These are phyloP conservation scores for Auanema freiburgensis DNA, from an alignment of 2,888 invertebrate species.

Conservation along the genomic window DNA sequence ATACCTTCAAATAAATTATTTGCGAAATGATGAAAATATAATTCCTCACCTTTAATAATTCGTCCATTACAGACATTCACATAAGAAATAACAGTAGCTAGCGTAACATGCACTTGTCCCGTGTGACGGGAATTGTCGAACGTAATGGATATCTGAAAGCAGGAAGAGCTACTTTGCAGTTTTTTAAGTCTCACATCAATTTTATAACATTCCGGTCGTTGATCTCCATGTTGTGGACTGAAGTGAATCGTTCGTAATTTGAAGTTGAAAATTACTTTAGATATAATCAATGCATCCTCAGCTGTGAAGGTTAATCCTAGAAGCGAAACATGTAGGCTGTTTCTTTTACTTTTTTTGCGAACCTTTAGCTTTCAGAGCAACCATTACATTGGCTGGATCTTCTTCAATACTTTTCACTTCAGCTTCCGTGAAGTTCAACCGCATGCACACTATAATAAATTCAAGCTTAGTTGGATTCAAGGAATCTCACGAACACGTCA, in stretches of 20 bases:
- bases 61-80: slow-evolving; percentile 62
- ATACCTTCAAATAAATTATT: slow-evolving; percentile 38
- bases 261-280: slow-evolving; percentile 55
- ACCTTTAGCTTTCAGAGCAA: slow-evolving; percentile 12
- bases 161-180: background rate
- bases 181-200: slow-evolving; percentile 40
- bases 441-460: slow-evolving; percentile 45
- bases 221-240: slow-evolving; percentile 52
- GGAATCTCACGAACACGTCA: slow-evolving; percentile 27
- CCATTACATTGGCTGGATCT: background rate
- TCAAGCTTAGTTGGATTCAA: background rate
- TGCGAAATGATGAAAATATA: background rate
- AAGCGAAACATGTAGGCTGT: background rate
- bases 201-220: slow-evolving; percentile 61
- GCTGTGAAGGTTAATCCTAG: slow-evolving; percentile 54
- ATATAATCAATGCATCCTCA: slow-evolving; percentile 60
- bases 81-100: slow-evolving; percentile 59
- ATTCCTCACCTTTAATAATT: slow-evolving; percentile 55
- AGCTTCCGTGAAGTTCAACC: slow-evolving; percentile 49
- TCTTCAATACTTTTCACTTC: slow-evolving; percentile 40
- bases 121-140: slow-evolving; percentile 63
- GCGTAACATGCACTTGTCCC: slow-evolving; percentile 58
- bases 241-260: slow-evolving; percentile 54
- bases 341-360: background rate
- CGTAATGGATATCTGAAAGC: slow-evolving; percentile 41